A percentile compares a stretch with the other conserved stretches of the same genome.
Evolutionary conservation across 2,888 invertebrate species (phyloP).

Genomic region (Altica lythri): DNA sequence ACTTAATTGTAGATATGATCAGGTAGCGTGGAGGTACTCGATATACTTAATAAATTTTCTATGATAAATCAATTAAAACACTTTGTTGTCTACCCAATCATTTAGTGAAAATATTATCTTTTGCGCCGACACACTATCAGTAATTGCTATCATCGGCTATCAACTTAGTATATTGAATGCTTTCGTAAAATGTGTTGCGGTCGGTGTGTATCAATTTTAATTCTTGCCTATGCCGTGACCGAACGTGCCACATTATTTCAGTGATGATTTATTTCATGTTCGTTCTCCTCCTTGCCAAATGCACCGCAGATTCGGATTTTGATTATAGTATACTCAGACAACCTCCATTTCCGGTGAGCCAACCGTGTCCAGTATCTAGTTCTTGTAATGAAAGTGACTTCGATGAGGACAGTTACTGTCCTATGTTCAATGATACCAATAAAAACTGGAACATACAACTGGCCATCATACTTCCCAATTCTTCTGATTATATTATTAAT

Average conservation of each 20-base stretch:
- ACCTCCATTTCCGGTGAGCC: slow-evolving; percentile 37
- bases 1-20: too few relatives aligned
- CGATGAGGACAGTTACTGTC: slow-evolving; percentile 20
- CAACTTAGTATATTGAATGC: slow-evolving; percentile 46
- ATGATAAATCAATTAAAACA: slow-evolving; percentile 34
- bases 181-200: slow-evolving; percentile 46
- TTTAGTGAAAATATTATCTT: slow-evolving; percentile 42
- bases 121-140: slow-evolving; percentile 51
- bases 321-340: slow-evolving; percentile 39
- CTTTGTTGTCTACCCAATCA: slow-evolving; percentile 37
- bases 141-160: slow-evolving; percentile 51
- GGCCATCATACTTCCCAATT: slow-evolving; percentile 68
- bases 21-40: slow-evolving; percentile 25
- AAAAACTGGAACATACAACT: slow-evolving; percentile 67
- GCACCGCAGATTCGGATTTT: slow-evolving; percentile 33
- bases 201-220: slow-evolving; percentile 35
- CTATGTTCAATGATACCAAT: slow-evolving; percentile 48
- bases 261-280: slow-evolving; percentile 37
- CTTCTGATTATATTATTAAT: slow-evolving; percentile 61
- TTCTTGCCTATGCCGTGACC: slow-evolving; percentile 35
- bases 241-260: slow-evolving; percentile 26
- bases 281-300: slow-evolving; percentile 33
- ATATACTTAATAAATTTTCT: slow-evolving; percentile 23
- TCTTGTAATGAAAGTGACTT: slow-evolving; percentile 19
- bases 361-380: slow-evolving; percentile 25